phyloP scores from a whole-genome alignment of 2,113 vertebrate genomes.

The Geothlypis trichas region DNA sequence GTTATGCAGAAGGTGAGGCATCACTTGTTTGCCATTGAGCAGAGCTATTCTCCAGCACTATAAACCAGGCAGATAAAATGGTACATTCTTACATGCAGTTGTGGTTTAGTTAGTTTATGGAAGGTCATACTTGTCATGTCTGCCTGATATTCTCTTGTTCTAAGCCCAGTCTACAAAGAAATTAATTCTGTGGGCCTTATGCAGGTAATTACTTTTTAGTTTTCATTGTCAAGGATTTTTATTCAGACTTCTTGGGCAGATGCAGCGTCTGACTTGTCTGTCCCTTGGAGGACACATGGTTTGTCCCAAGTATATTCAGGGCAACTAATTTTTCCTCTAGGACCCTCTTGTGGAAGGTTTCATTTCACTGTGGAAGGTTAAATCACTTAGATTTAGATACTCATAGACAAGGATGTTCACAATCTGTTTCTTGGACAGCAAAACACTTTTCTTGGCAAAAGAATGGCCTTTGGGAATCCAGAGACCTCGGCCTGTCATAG shows the following conservation, averaged over 20 bases:
- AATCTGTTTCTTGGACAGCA: neutral
- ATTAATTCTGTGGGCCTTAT: neutral
- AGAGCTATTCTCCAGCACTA: neutral
- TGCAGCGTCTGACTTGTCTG: neutral
- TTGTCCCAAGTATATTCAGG: neutral
- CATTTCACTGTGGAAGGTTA: neutral
- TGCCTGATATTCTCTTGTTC: neutral
- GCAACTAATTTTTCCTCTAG: neutral
- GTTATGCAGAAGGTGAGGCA: neutral
- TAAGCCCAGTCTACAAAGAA: neutral
- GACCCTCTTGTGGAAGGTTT: neutral
- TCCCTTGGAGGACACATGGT: neutral
- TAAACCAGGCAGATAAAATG: neutral
- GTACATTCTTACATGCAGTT: neutral
- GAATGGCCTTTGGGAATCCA: neutral
- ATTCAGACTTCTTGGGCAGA: neutral
- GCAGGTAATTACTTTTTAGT: neutral
- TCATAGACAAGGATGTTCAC: neutral
- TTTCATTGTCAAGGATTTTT: neutral
- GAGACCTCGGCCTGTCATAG: neutral
- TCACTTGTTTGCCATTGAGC: neutral
- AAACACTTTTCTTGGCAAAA: neutral
- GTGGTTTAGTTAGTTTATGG: neutral
- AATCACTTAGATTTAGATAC: neutral
- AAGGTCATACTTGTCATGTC: neutral